Base-by-base conservation (phyloP, 2,888 invertebrate genomes). In the Leptopilina myrica region DNA sequence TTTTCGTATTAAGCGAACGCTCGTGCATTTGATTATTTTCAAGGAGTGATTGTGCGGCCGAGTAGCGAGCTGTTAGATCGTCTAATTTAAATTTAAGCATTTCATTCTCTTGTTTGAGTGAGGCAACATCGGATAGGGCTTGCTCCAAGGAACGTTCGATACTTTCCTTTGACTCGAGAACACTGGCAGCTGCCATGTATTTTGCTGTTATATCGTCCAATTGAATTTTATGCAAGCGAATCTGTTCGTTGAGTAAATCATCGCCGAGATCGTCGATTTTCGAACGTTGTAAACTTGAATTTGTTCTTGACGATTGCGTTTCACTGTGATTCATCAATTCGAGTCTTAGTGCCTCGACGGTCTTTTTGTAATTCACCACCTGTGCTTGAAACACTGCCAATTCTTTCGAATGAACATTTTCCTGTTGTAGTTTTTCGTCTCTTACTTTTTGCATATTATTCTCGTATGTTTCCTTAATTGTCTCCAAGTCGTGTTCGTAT, bases 71-170 rank as follows among this genome's bases (percentile, higher is more conserved):
- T 5, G 88, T 88, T 4, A 91, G 66, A 78, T 91, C 91, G 69
- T 90, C 87, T 12, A 90, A 79, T 59, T 90, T 86, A 64, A 89
- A 89, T 78, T 89, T 87, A 2, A 91, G 77, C 0, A 82, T 79
- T 0, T 89, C 87, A 15, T 90, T 91, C 49, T 91, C 90, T 2
- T 88, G 86, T 62, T 87, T 89, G 4, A 90, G 78, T 5, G 78
- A 73, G 0, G 87, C 84, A 1, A 89, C 88, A 67, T 88, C 89
- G 3, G 85, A 86, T 9, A 90, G 49, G 0, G 91, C 90, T 56
- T 91, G 89, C 49, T 91, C 91, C n/a, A 92, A 80, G 0, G 91
- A 91, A 14, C 88, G 86, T 69, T 91, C 91, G 8, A 91, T 90
- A 46, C 91, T 91, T 65, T 91, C 91, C 62, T 91, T 91, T 0